A percentile compares a stretch with the other conserved stretches of the same genome.
Conservation (phyloP, 2,113 vertebrate genomes). For the Notothenia coriiceps region DNA sequence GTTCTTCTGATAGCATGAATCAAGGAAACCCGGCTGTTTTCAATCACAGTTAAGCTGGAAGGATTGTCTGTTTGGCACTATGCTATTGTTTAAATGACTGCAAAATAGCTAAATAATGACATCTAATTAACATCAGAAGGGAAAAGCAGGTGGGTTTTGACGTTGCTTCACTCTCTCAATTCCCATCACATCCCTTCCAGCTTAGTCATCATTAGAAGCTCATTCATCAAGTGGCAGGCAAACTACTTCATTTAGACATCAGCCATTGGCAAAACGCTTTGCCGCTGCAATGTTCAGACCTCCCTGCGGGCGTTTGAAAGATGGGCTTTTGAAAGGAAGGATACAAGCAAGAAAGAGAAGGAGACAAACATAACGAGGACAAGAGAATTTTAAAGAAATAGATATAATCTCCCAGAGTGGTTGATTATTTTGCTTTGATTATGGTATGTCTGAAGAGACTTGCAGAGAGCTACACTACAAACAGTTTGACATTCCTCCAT, state of each 20-base stretch:
- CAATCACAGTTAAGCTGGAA: conserved; percentile 65
- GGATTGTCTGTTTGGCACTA: conserved; percentile 61
- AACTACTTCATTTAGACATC: conserved; percentile 68
- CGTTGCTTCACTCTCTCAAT: conserved; percentile 62
- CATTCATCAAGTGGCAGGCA: conserved; percentile 73
- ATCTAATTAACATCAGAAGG: conserved; percentile 72
- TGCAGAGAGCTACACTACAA: conserved; percentile 71
- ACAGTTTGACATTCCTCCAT: conserved; percentile 82
- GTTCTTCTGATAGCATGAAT: conserved; percentile 57
- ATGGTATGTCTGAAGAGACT: conserved; percentile 76
- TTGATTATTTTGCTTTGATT: conserved; percentile 83
- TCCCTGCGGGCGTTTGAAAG: conserved; percentile 54
- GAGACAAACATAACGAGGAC: conserved; percentile 43
- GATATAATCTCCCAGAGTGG: conserved; percentile 72
- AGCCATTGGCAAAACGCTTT: conserved; percentile 59
- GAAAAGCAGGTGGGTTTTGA: conserved; percentile 71
- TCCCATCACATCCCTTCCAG: conserved; percentile 66
- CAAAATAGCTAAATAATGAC: conserved; percentile 73
- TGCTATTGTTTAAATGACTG: conserved; percentile 67
- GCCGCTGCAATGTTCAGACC: conserved; percentile 46
- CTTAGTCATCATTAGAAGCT: conserved; percentile 72
- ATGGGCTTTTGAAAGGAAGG: conserved; percentile 46
- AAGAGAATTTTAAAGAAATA: conserved; percentile 43
- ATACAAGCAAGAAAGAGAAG: conserved; percentile 39
- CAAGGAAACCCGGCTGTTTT: conserved; percentile 56